Evolutionary conservation across 2,888 invertebrate genomes (phyloP).

Genomic region (Ganaspis brasiliensis): DNA sequence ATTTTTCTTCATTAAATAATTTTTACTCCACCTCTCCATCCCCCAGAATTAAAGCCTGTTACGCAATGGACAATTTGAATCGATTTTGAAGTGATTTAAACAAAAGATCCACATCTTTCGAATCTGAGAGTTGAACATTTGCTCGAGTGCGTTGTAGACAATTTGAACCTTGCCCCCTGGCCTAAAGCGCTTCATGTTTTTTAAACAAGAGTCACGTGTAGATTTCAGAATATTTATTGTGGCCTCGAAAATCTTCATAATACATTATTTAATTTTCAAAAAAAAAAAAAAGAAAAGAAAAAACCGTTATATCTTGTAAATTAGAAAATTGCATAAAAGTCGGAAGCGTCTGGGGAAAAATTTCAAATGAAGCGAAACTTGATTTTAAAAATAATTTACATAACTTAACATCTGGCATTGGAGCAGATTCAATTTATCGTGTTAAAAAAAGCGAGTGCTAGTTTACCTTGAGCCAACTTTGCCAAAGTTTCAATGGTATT

Average conservation of each 20-base stretch:
- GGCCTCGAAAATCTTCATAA: background rate
- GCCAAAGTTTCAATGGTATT: constrained; percentile 25
- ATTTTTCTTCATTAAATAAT: constrained; percentile 2
- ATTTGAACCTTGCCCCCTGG: constrained; percentile 27
- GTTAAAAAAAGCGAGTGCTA: constrained; percentile 20
- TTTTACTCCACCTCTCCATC: constrained; percentile 1
- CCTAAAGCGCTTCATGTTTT: constrained; percentile 28
- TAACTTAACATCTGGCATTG: constrained; percentile 22
- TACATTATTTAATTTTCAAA: background rate
- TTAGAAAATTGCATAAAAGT: too few relatives aligned
- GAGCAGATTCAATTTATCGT: background rate
- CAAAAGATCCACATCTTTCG: constrained; percentile 6
- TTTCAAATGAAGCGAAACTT: background rate
- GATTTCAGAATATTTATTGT: background rate
- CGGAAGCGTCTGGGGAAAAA: background rate
- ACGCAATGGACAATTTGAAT: background rate
- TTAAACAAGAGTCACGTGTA: background rate
- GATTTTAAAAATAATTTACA: background rate
- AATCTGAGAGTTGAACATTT: constrained; percentile 7
- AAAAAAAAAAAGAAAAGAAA: too few relatives aligned
- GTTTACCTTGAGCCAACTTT: constrained; percentile 30
- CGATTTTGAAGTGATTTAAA: background rate
- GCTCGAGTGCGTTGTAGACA: background rate
- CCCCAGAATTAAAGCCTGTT: background rate
- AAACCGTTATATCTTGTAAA: too few relatives aligned